phyloP scores from a whole-genome alignment of 2,888 invertebrate genomes.

The Dichetophora obliterata region DNA sequence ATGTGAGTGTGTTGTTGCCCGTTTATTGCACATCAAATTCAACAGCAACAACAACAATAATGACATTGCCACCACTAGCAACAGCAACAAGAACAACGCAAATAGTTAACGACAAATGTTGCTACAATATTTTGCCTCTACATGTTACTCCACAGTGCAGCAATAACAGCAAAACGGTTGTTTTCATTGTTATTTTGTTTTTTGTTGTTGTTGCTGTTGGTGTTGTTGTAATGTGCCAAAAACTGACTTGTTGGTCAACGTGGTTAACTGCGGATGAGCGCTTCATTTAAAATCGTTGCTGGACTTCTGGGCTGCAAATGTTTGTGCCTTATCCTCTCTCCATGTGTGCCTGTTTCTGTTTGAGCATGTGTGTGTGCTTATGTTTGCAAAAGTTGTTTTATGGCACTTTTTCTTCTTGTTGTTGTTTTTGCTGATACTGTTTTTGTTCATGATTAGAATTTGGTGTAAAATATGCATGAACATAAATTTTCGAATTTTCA shows the following conservation, averaged over 20 bases:
- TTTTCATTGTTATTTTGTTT: not conserved
- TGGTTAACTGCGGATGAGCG: slow-evolving; percentile 47
- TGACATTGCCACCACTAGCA: slow-evolving; percentile 7
- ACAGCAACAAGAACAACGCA: slow-evolving; percentile 33
- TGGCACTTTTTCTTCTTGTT: not conserved
- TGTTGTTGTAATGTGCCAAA: slow-evolving; percentile 13
- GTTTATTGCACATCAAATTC: not conserved
- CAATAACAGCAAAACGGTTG: slow-evolving; percentile 4
- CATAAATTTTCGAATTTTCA: slow-evolving; percentile 26
- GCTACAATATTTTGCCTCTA: slow-evolving; percentile 10
- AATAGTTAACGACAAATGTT: slow-evolving; percentile 12
- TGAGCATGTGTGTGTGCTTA: not conserved
- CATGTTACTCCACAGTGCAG: not conserved
- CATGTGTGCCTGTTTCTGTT: not conserved
- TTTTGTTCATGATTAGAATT: slow-evolving; percentile 31
- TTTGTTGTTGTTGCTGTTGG: slow-evolving; percentile 4
- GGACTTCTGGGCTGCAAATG: not conserved
- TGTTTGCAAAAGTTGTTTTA: not conserved
- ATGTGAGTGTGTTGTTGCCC: not conserved
- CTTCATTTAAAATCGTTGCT: slow-evolving; percentile 31
- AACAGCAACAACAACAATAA: not conserved
- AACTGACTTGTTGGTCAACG: slow-evolving; percentile 47
- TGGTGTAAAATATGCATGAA: slow-evolving; percentile 16
- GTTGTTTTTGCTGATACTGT: slow-evolving; percentile 12
- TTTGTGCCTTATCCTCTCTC: not conserved